Base-by-base conservation (phyloP, 2,797 vertebrate species). In the Crocidura indochinensis region DNA sequence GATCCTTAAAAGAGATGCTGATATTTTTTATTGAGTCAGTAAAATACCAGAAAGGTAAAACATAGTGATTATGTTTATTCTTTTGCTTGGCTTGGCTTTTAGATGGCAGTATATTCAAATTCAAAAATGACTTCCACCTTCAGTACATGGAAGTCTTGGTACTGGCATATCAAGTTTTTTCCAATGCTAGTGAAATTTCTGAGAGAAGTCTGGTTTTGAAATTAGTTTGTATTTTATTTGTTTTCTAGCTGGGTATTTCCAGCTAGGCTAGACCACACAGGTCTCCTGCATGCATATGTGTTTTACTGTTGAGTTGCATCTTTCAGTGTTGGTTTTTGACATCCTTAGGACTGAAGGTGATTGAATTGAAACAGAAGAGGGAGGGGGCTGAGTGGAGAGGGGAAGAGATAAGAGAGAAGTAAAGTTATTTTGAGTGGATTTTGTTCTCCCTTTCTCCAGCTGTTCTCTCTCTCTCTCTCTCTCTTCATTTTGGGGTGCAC, bases 1-100 rank as follows among this genome's bases (percentile, higher is more conserved):
- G 67, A 51, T 87, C 26, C 14, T 69, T 64, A 60, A 53, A 31
- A 64, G n/a, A 64, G n/a, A 44, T 81, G 17, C 60, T 92, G 27
- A 56, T 76, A 88, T 67, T 89, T 87, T 29, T 38, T 69, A 64
- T 20, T 77, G 38, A 68, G 24, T 78, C 51, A 72, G 1, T 86
- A 56, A 85, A 60, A 12, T 86, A 15, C 38, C 26, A n/a, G n/a
- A n/a, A n/a, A n/a, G n/a, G n/a, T n/a, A n/a, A n/a, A n/a, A n/a
- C n/a, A n/a, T n/a, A n/a, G n/a, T n/a, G n/a, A n/a, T n/a, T n/a
- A n/a, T n/a, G n/a, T 9, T 27, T 44, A 64, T 76, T 38, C 76
- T 62, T 90, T n/a, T 49, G 26, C 53, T 29, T 79, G 69, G 7
- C 53, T 87, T 83, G 38, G 27, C 86, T 74, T 74, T 60, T 84